These are phyloP conservation scores for Phylloscopus trochilus DNA, from an alignment of 2,113 vertebrate genomes.

Conservation along the genomic window DNA sequence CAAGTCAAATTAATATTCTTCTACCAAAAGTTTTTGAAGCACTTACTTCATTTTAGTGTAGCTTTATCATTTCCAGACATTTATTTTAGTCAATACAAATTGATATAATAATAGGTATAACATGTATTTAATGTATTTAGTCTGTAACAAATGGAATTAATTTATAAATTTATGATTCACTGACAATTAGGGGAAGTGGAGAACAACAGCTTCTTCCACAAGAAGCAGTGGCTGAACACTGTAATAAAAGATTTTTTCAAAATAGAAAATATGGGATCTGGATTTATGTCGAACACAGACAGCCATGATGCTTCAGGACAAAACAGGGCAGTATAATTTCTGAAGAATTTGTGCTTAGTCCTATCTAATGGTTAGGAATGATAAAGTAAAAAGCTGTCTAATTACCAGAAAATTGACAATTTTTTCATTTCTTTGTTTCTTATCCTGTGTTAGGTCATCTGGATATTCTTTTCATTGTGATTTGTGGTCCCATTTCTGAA, in stretches of 20 bases:
- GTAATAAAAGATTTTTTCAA: not conserved
- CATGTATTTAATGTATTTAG: not conserved
- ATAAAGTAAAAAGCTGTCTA: not conserved
- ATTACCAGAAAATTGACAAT: not conserved
- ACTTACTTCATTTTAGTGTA: not conserved
- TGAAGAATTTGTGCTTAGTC: not conserved
- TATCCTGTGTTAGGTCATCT: not conserved
- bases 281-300: not conserved
- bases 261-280: not conserved
- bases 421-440: not conserved
- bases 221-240: not conserved
- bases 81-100: not conserved
- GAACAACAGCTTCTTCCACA: not conserved
- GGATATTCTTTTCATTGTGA: not conserved
- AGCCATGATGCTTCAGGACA: not conserved
- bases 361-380: not conserved
- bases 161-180: not conserved
- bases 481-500: slow-evolving; percentile 16
- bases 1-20: not conserved
- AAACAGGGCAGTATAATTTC: not conserved
- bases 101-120: not conserved
- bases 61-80: not conserved
- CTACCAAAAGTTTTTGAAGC: not conserved
- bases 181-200: not conserved
- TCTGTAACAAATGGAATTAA: not conserved